Conservation (phyloP, 2,113 vertebrate genomes). For the Eudyptes chrysolophus region DNA sequence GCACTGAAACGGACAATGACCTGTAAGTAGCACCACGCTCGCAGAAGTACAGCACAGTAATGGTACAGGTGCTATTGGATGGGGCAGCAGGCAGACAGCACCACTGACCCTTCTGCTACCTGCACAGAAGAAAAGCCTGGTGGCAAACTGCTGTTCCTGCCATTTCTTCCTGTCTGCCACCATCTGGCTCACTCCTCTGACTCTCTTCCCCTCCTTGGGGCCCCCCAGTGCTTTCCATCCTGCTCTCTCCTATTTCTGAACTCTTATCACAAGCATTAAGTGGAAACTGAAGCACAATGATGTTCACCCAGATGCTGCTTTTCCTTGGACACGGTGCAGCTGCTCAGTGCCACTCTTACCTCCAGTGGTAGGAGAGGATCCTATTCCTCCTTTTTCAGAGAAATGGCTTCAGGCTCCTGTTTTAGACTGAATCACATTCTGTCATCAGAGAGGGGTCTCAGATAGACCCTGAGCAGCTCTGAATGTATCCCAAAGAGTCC, state of each 20-base stretch:
- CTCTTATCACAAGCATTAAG: fast-evolving
- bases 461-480: not conserved
- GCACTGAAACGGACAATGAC: slow-evolving; percentile 73
- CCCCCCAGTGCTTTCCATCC: not conserved
- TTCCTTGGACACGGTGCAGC: not conserved
- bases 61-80: fast-evolving
- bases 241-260: not conserved
- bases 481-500: not conserved
- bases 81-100: not conserved
- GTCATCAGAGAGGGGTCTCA: not conserved
- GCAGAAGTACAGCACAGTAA: fast-evolving
- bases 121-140: fast-evolving
- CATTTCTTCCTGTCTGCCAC: not conserved
- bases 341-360: not conserved
- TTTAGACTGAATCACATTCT: not conserved
- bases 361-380: not conserved
- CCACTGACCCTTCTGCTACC: fast-evolving
- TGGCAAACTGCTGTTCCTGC: fast-evolving
- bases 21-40: slow-evolving; percentile 80
- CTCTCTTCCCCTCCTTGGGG: not conserved
- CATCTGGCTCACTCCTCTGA: not conserved
- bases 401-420: not conserved
- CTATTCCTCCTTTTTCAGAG: not conserved
- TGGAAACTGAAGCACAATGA: not conserved
- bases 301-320: not conserved